Base-by-base conservation (phyloP, 1,140 invertebrate genomes). In the Akabosia matsudoensis region DNA sequence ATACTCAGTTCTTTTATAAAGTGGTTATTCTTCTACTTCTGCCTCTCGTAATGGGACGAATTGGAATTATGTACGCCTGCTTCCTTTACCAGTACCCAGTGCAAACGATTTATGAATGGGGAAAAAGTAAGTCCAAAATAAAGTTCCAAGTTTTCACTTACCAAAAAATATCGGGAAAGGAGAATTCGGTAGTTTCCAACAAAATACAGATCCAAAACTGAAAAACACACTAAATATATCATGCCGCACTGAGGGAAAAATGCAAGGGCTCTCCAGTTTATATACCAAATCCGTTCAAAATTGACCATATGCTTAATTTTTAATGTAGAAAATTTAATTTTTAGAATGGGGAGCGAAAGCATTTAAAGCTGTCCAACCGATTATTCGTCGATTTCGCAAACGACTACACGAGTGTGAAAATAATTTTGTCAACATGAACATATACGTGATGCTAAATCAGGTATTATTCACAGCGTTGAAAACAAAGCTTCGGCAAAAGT, bases 41-140 rank as follows among this genome's bases (percentile, higher is more conserved):
- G 54, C 78, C 78, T 1, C 45, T 79, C n/a, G 26, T 79, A 51
- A 54, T 79, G 70, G 78, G 78, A 67, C 37, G 78, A 24, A 76
- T 76, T 74, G 78, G 78, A 31, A n/a, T 79, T 14, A 31, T 79
- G 2, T 76, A 76, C 31, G 78, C 78, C 4, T 79, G 78, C 24
- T 34, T 79, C 7, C 73, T 79, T 56, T 79, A 79, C 64, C 75
- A 76, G 34, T 79, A 79, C 33, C 78, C 78, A n/a, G 45, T 79
- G 14, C 70, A 76, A 61, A 74, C 28, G 31, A 74, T 79, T 4
- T 76, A 33, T 31, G 71, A 79, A 33, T 74, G 37, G 74, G 64
- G 16, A 54, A 33, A 70, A 72, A 70, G 71, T 79, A 76, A 70
- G 75, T 74, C n/a, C n/a, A n/a, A n/a, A n/a, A n/a, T n/a, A n/a